Conservation (phyloP, 2,888 invertebrate genomes). For the Pyrgus malvae region DNA sequence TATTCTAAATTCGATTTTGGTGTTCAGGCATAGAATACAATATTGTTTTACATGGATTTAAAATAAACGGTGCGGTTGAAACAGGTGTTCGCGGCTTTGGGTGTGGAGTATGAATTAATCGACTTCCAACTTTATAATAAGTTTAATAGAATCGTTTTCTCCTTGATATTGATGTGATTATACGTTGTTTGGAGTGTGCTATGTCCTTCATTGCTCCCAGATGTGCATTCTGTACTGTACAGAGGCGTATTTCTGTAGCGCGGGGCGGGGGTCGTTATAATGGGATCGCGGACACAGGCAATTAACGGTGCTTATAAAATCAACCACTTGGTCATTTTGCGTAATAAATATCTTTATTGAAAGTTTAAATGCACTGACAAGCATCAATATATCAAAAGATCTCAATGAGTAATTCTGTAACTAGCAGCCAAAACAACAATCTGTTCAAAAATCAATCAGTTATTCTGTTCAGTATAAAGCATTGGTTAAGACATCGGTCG, state of each 20-base stretch:
- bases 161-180: conserved; percentile 11
- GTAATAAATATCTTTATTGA: conserved; percentile 6
- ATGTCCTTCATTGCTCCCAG: conserved; percentile 71
- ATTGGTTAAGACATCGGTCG: too few species aligned
- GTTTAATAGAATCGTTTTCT: conserved; percentile 32
- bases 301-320: conserved; percentile 63
- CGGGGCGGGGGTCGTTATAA: conserved; percentile 55
- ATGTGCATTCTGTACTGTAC: conserved; percentile 71
- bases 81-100: conserved; percentile 75
- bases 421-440: too few species aligned
- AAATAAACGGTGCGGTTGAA: conserved; percentile 71
- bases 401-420: too few species aligned
- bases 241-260: conserved; percentile 60
- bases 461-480: too few species aligned
- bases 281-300: conserved; percentile 60
- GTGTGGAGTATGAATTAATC: conserved; percentile 37
- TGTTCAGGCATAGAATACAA: conserved; percentile 29
- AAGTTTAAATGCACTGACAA: too few species aligned
- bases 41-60: conserved; percentile 35
- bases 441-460: too few species aligned
- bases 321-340: conserved; percentile 32
- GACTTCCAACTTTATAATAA: conserved; percentile 33
- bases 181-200: conserved; percentile 43
- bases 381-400: too few species aligned
- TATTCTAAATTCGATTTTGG: conserved; percentile 29